Percentiles rank a stretch among this genome's conserved stretches.
Evolutionary conservation across 1,140 invertebrate genomes (phyloP).

Genomic region (Brachionus rubens): DNA sequence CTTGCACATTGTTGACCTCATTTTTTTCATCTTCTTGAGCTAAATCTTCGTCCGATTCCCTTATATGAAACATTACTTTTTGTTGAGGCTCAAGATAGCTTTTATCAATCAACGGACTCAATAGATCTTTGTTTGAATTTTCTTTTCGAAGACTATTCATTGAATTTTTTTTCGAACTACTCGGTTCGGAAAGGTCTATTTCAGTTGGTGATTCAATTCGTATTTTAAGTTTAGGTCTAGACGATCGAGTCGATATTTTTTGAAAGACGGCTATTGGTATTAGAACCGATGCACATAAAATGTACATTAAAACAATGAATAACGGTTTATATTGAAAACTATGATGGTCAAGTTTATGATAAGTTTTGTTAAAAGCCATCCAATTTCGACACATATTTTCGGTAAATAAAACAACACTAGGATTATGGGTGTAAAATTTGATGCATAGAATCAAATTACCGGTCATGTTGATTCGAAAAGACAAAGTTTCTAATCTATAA

Average conservation of each 20-base stretch:
- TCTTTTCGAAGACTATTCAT: background rate
- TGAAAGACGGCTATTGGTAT: background rate
- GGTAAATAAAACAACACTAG: background rate
- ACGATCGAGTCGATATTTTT: background rate
- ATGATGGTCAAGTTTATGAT: background rate
- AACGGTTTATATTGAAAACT: constrained; percentile 24
- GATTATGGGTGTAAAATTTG: background rate
- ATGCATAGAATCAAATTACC: background rate
- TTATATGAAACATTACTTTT: background rate
- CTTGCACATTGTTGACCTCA: background rate
- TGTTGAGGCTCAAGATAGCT: background rate
- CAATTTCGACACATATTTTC: constrained; percentile 21
- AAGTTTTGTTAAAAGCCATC: background rate
- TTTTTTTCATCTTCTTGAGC: background rate
- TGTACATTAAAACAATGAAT: constrained; percentile 34
- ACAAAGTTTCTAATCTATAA: background rate
- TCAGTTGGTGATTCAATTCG: background rate
- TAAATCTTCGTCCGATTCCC: background rate
- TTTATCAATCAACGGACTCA: constrained; percentile 18
- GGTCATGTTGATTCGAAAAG: background rate
- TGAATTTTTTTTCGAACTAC: background rate
- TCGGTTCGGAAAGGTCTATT: background rate
- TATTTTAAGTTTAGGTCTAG: background rate
- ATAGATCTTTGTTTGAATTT: background rate
- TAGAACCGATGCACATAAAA: constrained; percentile 13